Evolutionary conservation across 2,797 vertebrate genomes (phyloP), one percentile per base, ranked within the genome.

Genomic region (Diplodus puntazzo): DNA sequence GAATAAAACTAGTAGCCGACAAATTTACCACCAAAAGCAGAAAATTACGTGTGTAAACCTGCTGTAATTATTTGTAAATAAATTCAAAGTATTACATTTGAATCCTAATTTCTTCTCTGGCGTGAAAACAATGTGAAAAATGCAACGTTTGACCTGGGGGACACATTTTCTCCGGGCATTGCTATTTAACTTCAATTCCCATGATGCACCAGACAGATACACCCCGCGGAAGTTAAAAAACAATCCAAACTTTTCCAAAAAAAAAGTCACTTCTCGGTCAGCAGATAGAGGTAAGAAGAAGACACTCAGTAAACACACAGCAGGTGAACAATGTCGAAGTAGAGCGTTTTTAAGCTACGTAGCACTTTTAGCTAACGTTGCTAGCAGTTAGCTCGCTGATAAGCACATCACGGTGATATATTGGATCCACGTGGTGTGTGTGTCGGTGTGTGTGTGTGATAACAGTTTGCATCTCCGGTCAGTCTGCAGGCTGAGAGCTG

Each of bases 151-250:
- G 34, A 34, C 8, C 8, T 34, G 5, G 17, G 5, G 16, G n/a
- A 9, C 1, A 23, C 11, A 42, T 34, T 14, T 62, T 9, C 3
- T 3, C 17, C 20, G 1, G 4, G 34, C 8, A 3, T n/a, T 1
- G 4, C 11, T 2, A 0, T 16, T 25, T 0, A 46, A 93, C 92
- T 87, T 57, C 91, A 81, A 12, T n/a, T 90, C 92, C 93, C 93
- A 82, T 77, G 69, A 91, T 90, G 88, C 92, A 82, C 21, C 46
- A 0, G 5, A 0, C 11, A 0, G 52, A 16, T 11, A 45, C 81
- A 52, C 62, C 58, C 55, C 34, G 0, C 78, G 82, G 89, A 91
- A 91, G 89, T 85, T 42, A 70, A 27, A 55, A 30, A 30, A n/a
- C 13, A 4, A 13, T 12, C 7, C 3, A 76, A 79, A 63, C n/a